Percentiles rank a stretch among this genome's conserved stretches.
phyloP scores from a whole-genome alignment of 2,888 invertebrate genomes.

The Drosophila engyochracea region DNA sequence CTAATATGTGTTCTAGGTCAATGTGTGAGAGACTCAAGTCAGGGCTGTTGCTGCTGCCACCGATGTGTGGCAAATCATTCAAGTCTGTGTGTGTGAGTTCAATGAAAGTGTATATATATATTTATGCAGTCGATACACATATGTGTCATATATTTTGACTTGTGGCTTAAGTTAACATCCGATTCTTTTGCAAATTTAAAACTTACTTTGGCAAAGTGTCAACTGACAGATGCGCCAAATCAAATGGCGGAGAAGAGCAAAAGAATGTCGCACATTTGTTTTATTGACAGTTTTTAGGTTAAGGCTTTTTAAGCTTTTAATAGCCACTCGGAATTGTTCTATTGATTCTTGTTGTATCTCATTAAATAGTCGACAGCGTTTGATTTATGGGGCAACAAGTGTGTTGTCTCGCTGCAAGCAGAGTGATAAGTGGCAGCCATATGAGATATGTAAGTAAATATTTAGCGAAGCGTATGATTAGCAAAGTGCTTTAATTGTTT shows the following conservation, averaged over 20 bases:
- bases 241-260: constrained; percentile 26
- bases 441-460: constrained; percentile 14
- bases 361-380: neutral
- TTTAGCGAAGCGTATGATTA: constrained; percentile 24
- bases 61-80: constrained; percentile 24
- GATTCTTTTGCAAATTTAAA: constrained; percentile 58
- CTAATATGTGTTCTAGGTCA: constrained; percentile 72
- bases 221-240: constrained; percentile 40
- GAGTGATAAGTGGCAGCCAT: constrained; percentile 26
- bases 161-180: constrained; percentile 12
- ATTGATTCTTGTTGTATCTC: constrained; percentile 6
- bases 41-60: constrained; percentile 56
- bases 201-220: constrained; percentile 82
- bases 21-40: constrained; percentile 54
- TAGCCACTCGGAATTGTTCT: constrained; percentile 5
- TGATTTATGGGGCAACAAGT: constrained; percentile 39
- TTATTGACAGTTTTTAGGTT: constrained; percentile 49
- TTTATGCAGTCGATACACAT: neutral
- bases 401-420: constrained; percentile 3
- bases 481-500: constrained; percentile 45
- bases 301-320: constrained; percentile 37
- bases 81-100: neutral
- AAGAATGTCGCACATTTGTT: constrained; percentile 45
- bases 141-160: constrained; percentile 14
- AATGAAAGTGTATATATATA: neutral